Base-by-base conservation (phyloP, 2,888 invertebrate species). In the Chelonus formosanus region DNA sequence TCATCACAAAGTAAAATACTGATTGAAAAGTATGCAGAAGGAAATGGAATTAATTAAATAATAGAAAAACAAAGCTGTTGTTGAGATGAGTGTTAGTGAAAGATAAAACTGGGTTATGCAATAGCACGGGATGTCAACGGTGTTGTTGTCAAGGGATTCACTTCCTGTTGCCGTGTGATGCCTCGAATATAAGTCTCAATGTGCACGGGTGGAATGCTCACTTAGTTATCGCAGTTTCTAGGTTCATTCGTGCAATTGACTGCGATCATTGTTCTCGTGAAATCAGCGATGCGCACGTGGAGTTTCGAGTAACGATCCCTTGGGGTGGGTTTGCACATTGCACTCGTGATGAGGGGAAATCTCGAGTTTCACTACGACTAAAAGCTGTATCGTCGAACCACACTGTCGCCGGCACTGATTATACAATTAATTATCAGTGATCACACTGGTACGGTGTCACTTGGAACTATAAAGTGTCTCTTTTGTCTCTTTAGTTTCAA, bases 141-240 rank as follows among this genome's bases (percentile, higher is more conserved):
- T 36, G 35, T 48, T 47, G 32, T 44, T 59, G 20, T 59, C 59
- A 47, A 48, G 47, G 35, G 55, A 57, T 32, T 40, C 20, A 72
- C 68, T 67, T 69, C 70, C 72, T 69, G 70, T 71, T 69, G 72
- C 72, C 71, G 63, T 36, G 40, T 40, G 43, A 59, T 20, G 36
- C 36, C 10, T 48, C 58, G 20, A 32, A 7, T 52, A 52, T 20
- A 52, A 10, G 48, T 52, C 52, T 20, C 48, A 48, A n/a, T 20
- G 20, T 48, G n/a, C 48, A 48, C 20, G 52, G 40, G 59, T 60
- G 32, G 50, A 50, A 44, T 64, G 47, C 45, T 34, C 55, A 10
- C 32, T 40, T 63, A 44, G 4, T 48, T 35, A 36, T 63, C 10
- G 3, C 43, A 43, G 34, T 50, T 20, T 34, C 35, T 32, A 31